Conservation (phyloP, 2,888 invertebrate genomes). For the Rugalucina vietnamica region DNA sequence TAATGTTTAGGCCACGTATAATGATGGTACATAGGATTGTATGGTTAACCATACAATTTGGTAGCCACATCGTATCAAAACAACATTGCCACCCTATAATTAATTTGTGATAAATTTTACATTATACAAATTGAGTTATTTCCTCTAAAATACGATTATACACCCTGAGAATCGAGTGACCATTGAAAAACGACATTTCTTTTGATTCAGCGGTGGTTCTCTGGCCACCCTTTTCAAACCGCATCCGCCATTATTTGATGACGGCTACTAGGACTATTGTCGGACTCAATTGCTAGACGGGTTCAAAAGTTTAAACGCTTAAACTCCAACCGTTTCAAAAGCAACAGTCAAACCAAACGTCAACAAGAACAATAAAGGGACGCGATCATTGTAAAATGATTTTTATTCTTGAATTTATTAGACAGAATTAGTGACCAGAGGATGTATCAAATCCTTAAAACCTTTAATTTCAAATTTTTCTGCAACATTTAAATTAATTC, state of each 20-base stretch:
- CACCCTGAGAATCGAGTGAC: slow-evolving; percentile 16
- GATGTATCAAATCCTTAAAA: slow-evolving; percentile 24
- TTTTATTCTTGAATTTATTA: background rate
- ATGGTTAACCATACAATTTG: background rate
- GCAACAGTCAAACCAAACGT: slow-evolving; percentile 5
- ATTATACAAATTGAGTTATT: slow-evolving; percentile 67
- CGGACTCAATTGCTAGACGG: slow-evolving; percentile 47
- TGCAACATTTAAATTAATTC: slow-evolving; percentile 16
- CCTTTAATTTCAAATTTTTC: slow-evolving; percentile 5
- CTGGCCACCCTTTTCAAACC: slow-evolving; percentile 18
- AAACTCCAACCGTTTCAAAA: slow-evolving; percentile 35
- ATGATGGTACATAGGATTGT: background rate
- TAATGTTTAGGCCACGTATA: background rate
- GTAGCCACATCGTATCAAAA: slow-evolving; percentile 23
- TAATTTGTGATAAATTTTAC: slow-evolving; percentile 60
- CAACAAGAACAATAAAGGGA: slow-evolving; percentile 26
- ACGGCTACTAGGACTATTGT: slow-evolving; percentile 45
- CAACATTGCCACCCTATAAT: slow-evolving; percentile 43
- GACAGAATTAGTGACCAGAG: slow-evolving; percentile 36
- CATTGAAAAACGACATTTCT: slow-evolving; percentile 44
- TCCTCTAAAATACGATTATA: slow-evolving; percentile 42
- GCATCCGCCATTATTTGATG: slow-evolving; percentile 53
- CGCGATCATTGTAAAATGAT: slow-evolving; percentile 13
- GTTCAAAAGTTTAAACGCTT: slow-evolving; percentile 65
- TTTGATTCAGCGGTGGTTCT: background rate